phyloP scores from a whole-genome alignment of 2,888 invertebrate species.

The Hypolimnas misippus region DNA sequence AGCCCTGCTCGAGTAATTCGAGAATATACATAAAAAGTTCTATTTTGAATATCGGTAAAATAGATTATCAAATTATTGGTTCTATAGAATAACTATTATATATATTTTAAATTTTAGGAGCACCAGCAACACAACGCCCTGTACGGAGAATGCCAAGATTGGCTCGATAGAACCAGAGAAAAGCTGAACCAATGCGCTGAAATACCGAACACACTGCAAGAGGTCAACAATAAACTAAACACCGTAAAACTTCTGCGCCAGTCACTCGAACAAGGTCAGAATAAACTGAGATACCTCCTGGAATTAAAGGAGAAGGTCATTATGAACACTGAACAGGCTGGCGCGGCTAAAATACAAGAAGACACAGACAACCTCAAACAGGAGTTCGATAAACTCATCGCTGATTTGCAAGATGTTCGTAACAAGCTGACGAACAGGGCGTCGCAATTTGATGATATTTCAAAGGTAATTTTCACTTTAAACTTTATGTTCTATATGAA shows the following conservation, averaged over 20 bases:
- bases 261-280: slow-evolving; percentile 95
- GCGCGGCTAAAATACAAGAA: slow-evolving; percentile 95
- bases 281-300: slow-evolving; percentile 87
- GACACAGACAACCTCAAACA: slow-evolving; percentile 94
- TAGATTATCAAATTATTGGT: no score
- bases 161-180: slow-evolving; percentile 95
- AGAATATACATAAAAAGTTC: no score
- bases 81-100: not conserved
- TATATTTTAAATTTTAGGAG: slow-evolving; percentile 81
- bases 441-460: slow-evolving; percentile 93
- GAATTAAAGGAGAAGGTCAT: slow-evolving; percentile 97
- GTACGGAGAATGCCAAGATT: slow-evolving; percentile 96
- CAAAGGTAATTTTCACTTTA: slow-evolving; percentile 78
- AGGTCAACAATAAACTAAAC: slow-evolving; percentile 93
- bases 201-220: slow-evolving; percentile 90
- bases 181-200: slow-evolving; percentile 92
- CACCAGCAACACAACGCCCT: slow-evolving; percentile 96
- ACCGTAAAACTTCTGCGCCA: slow-evolving; percentile 95
- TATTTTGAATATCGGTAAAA: no score
- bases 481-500: not conserved
- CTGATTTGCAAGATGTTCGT: slow-evolving; percentile 91
- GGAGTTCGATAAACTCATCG: slow-evolving; percentile 94
- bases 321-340: slow-evolving; percentile 95
- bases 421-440: slow-evolving; percentile 90
- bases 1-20: no score